Evolutionary conservation across 2,113 vertebrate species (phyloP), one percentile per base, ranked within the genome.

Genomic region (Leptobrachium leishanense): DNA sequence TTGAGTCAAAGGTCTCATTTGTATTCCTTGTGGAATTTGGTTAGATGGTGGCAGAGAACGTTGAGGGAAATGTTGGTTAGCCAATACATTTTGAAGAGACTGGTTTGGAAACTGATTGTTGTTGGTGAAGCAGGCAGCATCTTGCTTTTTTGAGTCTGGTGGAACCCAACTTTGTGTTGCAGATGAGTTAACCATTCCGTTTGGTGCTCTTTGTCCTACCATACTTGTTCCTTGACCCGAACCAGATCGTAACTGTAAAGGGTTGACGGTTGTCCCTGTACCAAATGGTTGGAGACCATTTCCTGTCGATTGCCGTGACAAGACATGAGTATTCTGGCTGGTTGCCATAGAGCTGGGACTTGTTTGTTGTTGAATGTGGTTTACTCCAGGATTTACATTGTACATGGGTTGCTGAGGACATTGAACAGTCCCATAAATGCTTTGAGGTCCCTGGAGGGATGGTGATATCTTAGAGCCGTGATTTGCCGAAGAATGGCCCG

Each of bases 361-460:
- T 86, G 90, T 93, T 66, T 93, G 95, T 67, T 92, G 93, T 82
- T 93, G 91, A 76, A 95, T 87, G 39, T 92, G 95, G 77, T 84
- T 89, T 69, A 89, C 85, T 73, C 89, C 89, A 62, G 89, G 84
- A 57, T 90, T 79, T 3, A 93, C 71, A 0, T 85, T 90, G 82
- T 93, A 90, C 1, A 86, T 54, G 0, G 82, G 85, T 0, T 91
- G 84, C 55, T 94, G 94, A 75, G 87, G 90, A 81, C 95, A 95
- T 1, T 92, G 81, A 67, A 94, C 85, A 42, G 82, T 90, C 3
- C 91, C 90, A 0, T 95, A 98, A 73, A 95, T 91, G 42, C 78
- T 92, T 43, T 90, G 92, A 76, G 85, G 42, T 0, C 86, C 81
- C 20, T 93, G 84, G 15, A 89, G 84, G 4, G 92, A 86, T 72